A percentile compares a stretch with the other conserved stretches of the same genome.
These are phyloP conservation scores for Acleris sparsana DNA, from an alignment of 2,888 invertebrate genomes.

Conservation along the genomic window DNA sequence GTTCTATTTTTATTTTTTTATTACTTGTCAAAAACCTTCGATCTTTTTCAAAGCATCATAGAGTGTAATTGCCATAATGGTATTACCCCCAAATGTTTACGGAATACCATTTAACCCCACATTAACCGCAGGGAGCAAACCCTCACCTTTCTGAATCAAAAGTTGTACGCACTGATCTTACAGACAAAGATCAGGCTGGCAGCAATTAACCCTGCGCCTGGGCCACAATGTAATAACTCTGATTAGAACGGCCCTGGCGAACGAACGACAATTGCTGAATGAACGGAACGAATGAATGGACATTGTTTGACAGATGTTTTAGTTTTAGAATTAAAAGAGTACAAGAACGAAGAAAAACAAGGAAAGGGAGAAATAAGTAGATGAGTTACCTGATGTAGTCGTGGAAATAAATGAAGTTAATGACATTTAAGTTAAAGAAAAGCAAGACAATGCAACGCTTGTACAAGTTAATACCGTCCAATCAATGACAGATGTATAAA, in stretches of 20 bases:
- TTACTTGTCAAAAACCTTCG: too few relatives aligned
- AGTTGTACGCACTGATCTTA: conserved; percentile 67
- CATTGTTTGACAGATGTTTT: conserved; percentile 1
- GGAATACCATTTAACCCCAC: conserved; percentile 24
- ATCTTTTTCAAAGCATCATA: too few relatives aligned
- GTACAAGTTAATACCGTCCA: too few relatives aligned
- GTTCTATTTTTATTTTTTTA: too few relatives aligned
- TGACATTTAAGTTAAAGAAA: too few relatives aligned
- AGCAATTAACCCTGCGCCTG: conserved; percentile 74
- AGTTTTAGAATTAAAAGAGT: neutral
- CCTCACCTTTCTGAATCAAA: conserved; percentile 62
- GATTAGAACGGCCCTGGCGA: conserved; percentile 76
- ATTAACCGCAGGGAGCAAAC: conserved; percentile 40
- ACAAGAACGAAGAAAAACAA: neutral
- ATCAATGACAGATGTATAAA: too few relatives aligned
- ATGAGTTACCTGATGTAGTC: too few relatives aligned
- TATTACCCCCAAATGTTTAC: conserved; percentile 16
- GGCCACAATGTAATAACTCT: conserved; percentile 79
- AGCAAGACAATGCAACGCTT: too few relatives aligned
- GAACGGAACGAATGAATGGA: conserved; percentile 55
- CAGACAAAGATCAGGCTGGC: conserved; percentile 77
- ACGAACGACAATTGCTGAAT: conserved; percentile 54
- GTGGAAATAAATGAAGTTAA: too few relatives aligned
- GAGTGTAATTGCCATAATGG: too few relatives aligned
- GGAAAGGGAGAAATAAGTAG: neutral